phyloP scores from a whole-genome alignment of 2,797 vertebrate genomes.

The Onychomys torridus region DNA sequence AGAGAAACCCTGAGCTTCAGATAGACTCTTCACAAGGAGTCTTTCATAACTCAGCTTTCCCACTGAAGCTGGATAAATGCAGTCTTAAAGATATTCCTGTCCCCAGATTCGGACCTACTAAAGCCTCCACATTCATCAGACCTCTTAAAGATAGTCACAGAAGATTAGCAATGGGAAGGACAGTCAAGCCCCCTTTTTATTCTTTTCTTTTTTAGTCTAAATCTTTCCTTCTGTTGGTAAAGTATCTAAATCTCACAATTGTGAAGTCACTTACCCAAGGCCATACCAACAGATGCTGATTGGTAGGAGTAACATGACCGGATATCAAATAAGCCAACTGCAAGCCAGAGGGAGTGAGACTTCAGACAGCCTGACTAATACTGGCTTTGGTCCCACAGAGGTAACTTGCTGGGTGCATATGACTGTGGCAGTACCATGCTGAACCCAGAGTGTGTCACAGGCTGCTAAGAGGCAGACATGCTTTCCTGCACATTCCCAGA shows the following conservation, averaged over 20 bases:
- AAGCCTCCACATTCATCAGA: background rate
- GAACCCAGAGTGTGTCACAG: background rate
- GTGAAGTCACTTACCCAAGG: background rate
- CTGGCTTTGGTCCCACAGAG: background rate
- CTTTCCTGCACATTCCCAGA: background rate
- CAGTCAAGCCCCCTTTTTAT: background rate
- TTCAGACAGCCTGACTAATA: background rate
- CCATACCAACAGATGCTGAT: background rate
- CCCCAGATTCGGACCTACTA: background rate
- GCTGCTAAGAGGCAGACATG: background rate
- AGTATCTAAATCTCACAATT: background rate
- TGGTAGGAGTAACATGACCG: background rate
- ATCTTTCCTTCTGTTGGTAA: background rate
- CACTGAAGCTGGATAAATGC: background rate
- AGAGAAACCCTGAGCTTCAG: background rate
- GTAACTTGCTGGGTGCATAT: background rate
- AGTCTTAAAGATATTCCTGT: background rate
- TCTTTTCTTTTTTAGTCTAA: background rate
- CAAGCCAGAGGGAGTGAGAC: background rate
- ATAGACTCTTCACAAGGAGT: background rate
- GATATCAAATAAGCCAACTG: background rate
- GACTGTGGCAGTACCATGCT: no score
- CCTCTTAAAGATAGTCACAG: no score
- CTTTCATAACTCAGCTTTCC: background rate
- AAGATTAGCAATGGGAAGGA: background rate